Percentiles rank a stretch among this genome's conserved stretches.
Evolutionary conservation across 2,797 vertebrate species (phyloP).

Genomic region (Sebastes reedi): DNA sequence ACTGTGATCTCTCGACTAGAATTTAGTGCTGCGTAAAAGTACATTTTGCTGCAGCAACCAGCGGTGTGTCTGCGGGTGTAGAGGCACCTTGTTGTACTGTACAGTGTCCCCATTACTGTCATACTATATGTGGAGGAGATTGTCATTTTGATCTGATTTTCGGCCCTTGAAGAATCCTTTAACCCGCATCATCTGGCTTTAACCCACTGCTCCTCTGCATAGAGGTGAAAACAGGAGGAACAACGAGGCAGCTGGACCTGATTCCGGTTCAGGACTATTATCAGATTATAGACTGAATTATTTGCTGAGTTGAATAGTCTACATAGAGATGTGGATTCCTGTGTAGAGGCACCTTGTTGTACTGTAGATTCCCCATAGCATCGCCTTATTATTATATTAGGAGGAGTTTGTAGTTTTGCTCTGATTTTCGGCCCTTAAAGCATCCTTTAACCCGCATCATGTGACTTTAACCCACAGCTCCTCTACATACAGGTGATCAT

Average conservation of each 20-base stretch:
- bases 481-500: too few relatives aligned
- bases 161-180: not conserved
- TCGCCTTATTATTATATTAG: too few relatives aligned
- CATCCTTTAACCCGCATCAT: not conserved
- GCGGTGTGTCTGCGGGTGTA: not conserved
- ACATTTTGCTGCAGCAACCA: conserved; percentile 5
- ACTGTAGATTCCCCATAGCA: accelerated
- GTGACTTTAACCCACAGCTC: not conserved
- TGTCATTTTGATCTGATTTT: not conserved
- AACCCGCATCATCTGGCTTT: not conserved
- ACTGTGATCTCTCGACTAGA: not conserved
- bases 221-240: not conserved
- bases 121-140: not conserved
- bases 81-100: not conserved
- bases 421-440: not conserved
- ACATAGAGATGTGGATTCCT: conserved; percentile 72
- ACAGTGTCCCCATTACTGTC: not conserved
- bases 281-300: conserved; percentile 18
- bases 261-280: not conserved
- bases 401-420: not conserved
- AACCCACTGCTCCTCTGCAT: conserved; percentile 12
- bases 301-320: conserved; percentile 13
- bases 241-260: not conserved
- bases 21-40: conserved; percentile 11
- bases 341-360: not conserved